These are phyloP conservation scores for Xiphophorus birchmanni DNA, from an alignment of 2,797 vertebrate species.

Conservation along the genomic window DNA sequence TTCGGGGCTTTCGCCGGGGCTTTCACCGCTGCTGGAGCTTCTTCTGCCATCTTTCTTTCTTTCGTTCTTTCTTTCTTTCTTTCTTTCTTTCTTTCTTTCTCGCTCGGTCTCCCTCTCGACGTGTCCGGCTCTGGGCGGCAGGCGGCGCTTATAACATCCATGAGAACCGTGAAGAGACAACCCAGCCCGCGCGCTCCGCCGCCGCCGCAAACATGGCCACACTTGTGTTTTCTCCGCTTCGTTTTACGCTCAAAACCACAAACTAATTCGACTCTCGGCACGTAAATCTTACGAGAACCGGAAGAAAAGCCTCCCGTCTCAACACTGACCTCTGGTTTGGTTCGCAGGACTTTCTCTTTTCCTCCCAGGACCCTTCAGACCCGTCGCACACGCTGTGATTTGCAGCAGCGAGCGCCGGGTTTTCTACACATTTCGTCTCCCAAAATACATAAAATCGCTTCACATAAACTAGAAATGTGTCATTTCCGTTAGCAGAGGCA, in stretches of 20 bases:
- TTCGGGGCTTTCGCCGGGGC: slow-evolving; percentile 2
- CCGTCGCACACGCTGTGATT: background rate
- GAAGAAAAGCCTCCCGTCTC: background rate
- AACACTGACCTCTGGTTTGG: background rate
- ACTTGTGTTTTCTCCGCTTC: slow-evolving; percentile 5
- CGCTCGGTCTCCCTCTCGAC: background rate
- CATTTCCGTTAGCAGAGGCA: background rate
- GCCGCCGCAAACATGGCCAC: background rate
- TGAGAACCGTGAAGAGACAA: slow-evolving; percentile 8
- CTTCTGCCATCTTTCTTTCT: slow-evolving; percentile 3
- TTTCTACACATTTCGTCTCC: background rate
- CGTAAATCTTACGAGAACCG: background rate
- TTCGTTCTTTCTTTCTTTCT: background rate
- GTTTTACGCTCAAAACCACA: background rate
- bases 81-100: background rate
- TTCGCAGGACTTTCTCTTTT: background rate
- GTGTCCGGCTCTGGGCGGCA: background rate
- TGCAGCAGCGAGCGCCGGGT: background rate
- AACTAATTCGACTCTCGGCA: background rate
- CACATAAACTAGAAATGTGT: background rate
- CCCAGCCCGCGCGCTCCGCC: background rate
- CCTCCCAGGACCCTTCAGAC: background rate
- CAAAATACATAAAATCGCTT: background rate
- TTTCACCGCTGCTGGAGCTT: slow-evolving; percentile 4
- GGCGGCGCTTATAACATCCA: slow-evolving; percentile 1